phyloP scores from a whole-genome alignment of 1,140 invertebrate species.

The Andrena cerasifolii region DNA sequence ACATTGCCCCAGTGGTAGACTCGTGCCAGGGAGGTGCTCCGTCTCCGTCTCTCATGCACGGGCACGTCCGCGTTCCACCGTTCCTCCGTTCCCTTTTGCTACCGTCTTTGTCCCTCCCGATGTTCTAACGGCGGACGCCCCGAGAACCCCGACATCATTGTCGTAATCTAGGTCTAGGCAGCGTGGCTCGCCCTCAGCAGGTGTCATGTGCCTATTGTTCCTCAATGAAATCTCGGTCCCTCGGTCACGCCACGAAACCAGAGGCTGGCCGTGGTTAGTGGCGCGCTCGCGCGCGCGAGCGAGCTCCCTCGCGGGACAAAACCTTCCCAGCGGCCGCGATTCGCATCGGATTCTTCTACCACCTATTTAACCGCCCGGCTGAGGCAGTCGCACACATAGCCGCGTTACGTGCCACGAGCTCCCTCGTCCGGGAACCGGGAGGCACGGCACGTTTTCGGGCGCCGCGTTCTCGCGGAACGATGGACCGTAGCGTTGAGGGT shows the following conservation, averaged over 20 bases:
- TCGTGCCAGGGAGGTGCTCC: constrained; percentile 69
- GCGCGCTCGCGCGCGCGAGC: background rate
- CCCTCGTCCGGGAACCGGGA: too few relatives aligned
- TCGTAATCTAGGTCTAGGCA: constrained; percentile 76
- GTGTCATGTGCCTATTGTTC: constrained; percentile 76
- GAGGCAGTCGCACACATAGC: too few relatives aligned
- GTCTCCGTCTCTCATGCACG: constrained; percentile 41
- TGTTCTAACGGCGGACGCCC: constrained; percentile 48
- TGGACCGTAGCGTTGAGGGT: too few relatives aligned
- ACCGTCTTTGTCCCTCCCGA: background rate
- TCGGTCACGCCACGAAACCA: constrained; percentile 54
- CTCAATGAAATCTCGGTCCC: constrained; percentile 73
- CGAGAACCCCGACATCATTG: constrained; percentile 66
- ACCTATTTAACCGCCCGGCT: background rate
- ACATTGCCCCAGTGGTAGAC: constrained; percentile 77
- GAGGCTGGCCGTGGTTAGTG: background rate
- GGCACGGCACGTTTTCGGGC: too few relatives aligned
- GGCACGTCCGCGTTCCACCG: constrained; percentile 17
- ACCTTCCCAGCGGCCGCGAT: constrained; percentile 47
- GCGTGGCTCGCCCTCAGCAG: constrained; percentile 68
- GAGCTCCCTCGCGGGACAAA: constrained; percentile 58
- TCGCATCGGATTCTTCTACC: constrained; percentile 25
- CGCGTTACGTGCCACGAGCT: too few relatives aligned
- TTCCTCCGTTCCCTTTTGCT: background rate
- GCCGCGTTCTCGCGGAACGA: too few relatives aligned